These are phyloP conservation scores for Cryptus armator DNA, from an alignment of 2,888 invertebrate genomes.

Conservation along the genomic window DNA sequence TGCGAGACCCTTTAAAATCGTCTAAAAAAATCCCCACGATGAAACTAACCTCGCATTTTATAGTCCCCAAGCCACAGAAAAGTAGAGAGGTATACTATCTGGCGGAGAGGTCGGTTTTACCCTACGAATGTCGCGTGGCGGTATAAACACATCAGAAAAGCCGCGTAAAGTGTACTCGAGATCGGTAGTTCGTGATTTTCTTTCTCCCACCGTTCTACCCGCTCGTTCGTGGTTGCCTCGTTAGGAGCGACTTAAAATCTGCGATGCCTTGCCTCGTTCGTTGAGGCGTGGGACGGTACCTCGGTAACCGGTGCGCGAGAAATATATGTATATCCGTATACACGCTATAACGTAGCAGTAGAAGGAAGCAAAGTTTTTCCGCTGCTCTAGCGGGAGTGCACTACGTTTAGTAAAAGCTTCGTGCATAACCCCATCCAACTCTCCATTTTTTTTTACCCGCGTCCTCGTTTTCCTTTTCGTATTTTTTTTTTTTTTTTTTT, in stretches of 20 bases:
- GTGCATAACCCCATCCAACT: slow-evolving; percentile 11
- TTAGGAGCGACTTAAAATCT: slow-evolving; percentile 54
- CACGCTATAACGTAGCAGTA: not conserved
- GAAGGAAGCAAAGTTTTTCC: slow-evolving; percentile 44
- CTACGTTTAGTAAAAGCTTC: slow-evolving; percentile 22
- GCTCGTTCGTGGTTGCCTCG: slow-evolving; percentile 38
- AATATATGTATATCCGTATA: not conserved
- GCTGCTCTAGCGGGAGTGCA: slow-evolving; percentile 11
- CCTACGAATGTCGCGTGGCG: not conserved
- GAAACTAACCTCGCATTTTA: slow-evolving; percentile 26
- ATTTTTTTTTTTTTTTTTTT: slow-evolving; percentile 4
- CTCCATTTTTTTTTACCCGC: slow-evolving; percentile 4
- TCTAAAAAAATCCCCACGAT: not conserved
- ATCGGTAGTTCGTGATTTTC: slow-evolving; percentile 36
- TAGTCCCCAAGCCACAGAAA: not conserved
- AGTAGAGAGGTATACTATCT: not conserved
- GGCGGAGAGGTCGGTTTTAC: not conserved
- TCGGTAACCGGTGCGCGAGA: slow-evolving; percentile 11
- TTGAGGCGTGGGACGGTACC: slow-evolving; percentile 45
- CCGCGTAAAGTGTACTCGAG: slow-evolving; percentile 11
- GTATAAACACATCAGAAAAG: slow-evolving; percentile 1
- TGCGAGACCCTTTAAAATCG: slow-evolving; percentile 28
- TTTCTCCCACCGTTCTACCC: slow-evolving; percentile 12
- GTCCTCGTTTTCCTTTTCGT: slow-evolving; percentile 19
- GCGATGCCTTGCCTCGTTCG: slow-evolving; percentile 17